phyloP scores from a whole-genome alignment of 2,888 invertebrate species.

The Zygaena filipendulae region DNA sequence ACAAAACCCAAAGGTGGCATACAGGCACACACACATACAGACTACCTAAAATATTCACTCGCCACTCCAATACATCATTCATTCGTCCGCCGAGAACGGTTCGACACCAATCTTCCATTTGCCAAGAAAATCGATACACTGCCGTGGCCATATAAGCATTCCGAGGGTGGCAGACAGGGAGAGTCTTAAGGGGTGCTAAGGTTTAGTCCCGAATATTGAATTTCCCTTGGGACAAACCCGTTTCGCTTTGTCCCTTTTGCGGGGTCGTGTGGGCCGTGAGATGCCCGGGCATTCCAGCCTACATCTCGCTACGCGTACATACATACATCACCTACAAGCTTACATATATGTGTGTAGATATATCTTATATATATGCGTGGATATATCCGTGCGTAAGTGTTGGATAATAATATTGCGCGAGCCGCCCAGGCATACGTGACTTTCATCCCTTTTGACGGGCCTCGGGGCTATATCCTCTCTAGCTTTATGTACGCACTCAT shows the following conservation, averaged over 20 bases:
- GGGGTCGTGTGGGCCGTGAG: conserved; percentile 64
- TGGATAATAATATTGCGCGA: conserved; percentile 63
- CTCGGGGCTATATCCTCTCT: conserved; percentile 43
- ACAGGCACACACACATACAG: conserved; percentile 30
- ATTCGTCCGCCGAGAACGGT: conserved; percentile 62
- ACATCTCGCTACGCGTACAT: conserved; percentile 2
- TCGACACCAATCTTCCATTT: conserved; percentile 70
- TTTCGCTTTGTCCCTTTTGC: conserved; percentile 67
- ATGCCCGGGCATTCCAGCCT: conserved; percentile 51
- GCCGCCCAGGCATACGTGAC: conserved; percentile 60
- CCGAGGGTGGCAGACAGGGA: conserved; percentile 63
- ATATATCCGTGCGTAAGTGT: conserved; percentile 58
- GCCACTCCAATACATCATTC: conserved; percentile 65
- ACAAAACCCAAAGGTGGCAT: conserved; percentile 42
- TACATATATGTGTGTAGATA: no score
- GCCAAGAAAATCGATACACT: conserved; percentile 68
- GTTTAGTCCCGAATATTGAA: conserved; percentile 71
- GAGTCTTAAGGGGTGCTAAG: conserved; percentile 68
- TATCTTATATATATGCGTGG: no score
- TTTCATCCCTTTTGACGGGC: conserved; percentile 59
- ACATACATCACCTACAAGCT: neutral
- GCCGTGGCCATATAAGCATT: conserved; percentile 70
- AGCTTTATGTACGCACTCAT: conserved; percentile 25
- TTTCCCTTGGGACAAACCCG: conserved; percentile 71
- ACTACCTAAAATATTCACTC: conserved; percentile 51